Evolutionary conservation across 2,113 vertebrate genomes (phyloP).

Genomic region (Aphyosemion australe): DNA sequence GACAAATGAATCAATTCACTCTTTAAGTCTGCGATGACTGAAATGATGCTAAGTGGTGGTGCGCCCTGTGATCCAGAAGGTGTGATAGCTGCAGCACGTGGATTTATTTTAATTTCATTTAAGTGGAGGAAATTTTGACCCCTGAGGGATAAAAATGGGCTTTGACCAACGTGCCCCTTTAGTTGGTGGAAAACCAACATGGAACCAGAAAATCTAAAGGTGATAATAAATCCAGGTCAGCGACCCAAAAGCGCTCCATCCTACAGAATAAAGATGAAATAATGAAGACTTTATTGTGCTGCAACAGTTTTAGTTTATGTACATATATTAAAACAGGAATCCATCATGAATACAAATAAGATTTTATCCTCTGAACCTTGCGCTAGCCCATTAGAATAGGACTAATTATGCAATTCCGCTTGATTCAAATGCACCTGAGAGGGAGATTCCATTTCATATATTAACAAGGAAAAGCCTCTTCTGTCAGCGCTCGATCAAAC

Average conservation of each 20-base stretch:
- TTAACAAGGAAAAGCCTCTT: conserved; percentile 25
- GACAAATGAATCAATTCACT: neutral
- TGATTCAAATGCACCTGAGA: conserved; percentile 31
- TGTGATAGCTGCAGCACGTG: too few species aligned
- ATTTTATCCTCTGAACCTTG: neutral
- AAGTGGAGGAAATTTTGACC: too few species aligned
- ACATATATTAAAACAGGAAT: neutral
- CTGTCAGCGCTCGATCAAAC: conserved; percentile 7
- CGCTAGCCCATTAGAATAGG: conserved; percentile 6
- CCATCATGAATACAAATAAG: neutral
- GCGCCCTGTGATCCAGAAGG: neutral
- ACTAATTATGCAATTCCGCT: conserved; percentile 18
- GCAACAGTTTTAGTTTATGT: neutral
- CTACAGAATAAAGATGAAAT: too few species aligned
- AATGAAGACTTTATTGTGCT: neutral
- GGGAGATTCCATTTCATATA: conserved; percentile 25
- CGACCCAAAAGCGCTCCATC: neutral
- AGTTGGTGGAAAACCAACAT: neutral
- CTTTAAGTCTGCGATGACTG: neutral
- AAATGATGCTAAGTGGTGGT: neutral
- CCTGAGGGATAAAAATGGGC: too few species aligned
- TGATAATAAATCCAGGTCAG: neutral
- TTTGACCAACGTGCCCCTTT: neutral
- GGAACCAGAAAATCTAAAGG: neutral
- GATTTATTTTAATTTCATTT: neutral